Evolutionary conservation across 2,888 invertebrate genomes (phyloP).

Genomic region (Drosophila peninsularis): DNA sequence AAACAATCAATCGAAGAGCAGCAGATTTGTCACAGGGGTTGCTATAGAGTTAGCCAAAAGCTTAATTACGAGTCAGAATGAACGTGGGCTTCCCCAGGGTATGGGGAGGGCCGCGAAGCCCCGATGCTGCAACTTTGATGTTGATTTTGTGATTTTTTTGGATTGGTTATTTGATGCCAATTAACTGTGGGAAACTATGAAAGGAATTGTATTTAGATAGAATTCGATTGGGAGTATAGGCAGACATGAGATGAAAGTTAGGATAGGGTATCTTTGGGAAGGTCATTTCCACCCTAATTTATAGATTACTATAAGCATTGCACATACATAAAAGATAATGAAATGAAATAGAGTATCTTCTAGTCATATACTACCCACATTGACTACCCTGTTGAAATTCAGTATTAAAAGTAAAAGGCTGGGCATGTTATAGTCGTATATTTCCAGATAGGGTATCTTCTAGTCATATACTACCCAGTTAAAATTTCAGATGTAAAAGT

Average conservation of each 20-base stretch:
- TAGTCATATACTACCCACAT: too few species aligned
- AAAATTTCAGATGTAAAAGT: too few species aligned
- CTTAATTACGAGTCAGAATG: conserved; percentile 64
- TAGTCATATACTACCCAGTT: neutral
- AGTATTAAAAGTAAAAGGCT: too few species aligned
- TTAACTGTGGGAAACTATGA: conserved; percentile 36
- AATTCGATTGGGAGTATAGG: neutral
- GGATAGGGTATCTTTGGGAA: too few species aligned
- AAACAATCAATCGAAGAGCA: conserved; percentile 53
- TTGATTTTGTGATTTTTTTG: conserved; percentile 35
- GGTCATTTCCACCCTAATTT: too few species aligned
- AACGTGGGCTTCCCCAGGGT: conserved; percentile 3
- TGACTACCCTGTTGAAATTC: too few species aligned
- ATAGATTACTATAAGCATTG: too few species aligned
- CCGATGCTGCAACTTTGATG: conserved; percentile 58
- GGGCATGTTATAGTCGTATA: too few species aligned
- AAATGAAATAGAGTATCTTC: too few species aligned
- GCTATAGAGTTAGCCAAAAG: conserved; percentile 38
- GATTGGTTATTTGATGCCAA: conserved; percentile 67
- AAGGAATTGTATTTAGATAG: neutral
- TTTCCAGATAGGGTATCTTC: neutral
- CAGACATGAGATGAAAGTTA: too few species aligned
- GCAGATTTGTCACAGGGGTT: conserved; percentile 72
- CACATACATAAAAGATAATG: too few species aligned
- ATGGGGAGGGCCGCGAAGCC: neutral